phyloP scores from a whole-genome alignment of 1,140 invertebrate species.

The Eumaeus atala region DNA sequence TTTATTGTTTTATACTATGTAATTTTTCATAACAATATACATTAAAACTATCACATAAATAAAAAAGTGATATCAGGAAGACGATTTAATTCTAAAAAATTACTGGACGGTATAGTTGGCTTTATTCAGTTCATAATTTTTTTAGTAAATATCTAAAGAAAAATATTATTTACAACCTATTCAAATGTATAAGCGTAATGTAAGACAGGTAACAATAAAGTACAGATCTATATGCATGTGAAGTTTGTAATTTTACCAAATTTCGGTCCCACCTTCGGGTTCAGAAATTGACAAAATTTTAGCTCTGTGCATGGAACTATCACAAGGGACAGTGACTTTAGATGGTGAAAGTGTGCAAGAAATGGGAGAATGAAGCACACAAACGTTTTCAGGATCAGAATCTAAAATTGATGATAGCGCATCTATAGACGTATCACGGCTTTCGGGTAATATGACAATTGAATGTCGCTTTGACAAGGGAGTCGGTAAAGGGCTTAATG shows the following conservation, averaged over 20 bases:
- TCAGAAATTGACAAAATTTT: constrained; percentile 74
- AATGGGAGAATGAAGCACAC: constrained; percentile 52
- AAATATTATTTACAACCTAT: constrained; percentile 6
- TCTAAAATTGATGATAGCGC: constrained; percentile 63
- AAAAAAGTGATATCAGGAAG: constrained; percentile 36
- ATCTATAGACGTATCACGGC: constrained; percentile 53
- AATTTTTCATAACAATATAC: constrained; percentile 21
- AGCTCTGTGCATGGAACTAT: constrained; percentile 71
- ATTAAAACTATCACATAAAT: constrained; percentile 50
- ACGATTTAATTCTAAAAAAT: constrained; percentile 27
- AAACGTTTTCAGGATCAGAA: constrained; percentile 65
- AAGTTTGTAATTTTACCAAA: constrained; percentile 76
- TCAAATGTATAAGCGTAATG: constrained; percentile 35
- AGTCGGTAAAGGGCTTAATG: constrained; percentile 62
- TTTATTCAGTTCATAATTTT: constrained; percentile 15
- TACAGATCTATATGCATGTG: background rate
- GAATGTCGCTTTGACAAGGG: constrained; percentile 59
- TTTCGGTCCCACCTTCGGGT: constrained; percentile 81
- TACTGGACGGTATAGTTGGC: constrained; percentile 37
- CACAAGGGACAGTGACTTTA: constrained; percentile 74
- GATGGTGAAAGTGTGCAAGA: constrained; percentile 63
- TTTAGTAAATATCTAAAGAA: constrained; percentile 9
- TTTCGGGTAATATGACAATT: constrained; percentile 47
- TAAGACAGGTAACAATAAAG: constrained; percentile 32
- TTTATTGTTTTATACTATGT: background rate